A percentile compares a stretch with the other conserved stretches of the same genome.
These are phyloP conservation scores for Nomada fucata DNA, from an alignment of 2,888 invertebrate species.

Conservation along the genomic window DNA sequence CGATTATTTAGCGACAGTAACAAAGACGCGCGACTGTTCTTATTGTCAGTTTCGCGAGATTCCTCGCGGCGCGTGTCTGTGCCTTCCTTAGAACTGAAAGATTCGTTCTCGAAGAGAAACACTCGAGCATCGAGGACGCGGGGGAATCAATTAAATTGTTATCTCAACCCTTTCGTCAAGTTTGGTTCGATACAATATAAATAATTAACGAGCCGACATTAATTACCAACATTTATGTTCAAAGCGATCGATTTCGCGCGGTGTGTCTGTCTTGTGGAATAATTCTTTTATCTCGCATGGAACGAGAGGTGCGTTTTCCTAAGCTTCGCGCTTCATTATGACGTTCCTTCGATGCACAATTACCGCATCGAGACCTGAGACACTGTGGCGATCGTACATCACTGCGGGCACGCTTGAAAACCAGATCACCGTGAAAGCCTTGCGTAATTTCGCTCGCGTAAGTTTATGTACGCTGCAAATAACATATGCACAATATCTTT, in stretches of 20 bases:
- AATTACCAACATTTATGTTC: too few species aligned
- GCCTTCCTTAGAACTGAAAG: conserved; percentile 4
- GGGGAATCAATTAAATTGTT: not conserved
- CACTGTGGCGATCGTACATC: conserved; percentile 24
- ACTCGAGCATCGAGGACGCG: not conserved
- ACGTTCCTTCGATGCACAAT: conserved; percentile 18
- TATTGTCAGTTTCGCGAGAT: conserved; percentile 22
- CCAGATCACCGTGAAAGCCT: not conserved
- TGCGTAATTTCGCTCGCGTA: conserved; percentile 24
- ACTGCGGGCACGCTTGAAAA: not conserved
- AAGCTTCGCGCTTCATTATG: conserved; percentile 33
- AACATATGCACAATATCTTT: not conserved
- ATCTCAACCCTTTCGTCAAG: not conserved
- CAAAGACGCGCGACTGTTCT: conserved; percentile 45
- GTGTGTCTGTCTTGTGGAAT: not conserved
- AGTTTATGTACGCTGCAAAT: conserved; percentile 14
- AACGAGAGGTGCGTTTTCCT: conserved; percentile 1
- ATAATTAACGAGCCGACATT: not conserved
- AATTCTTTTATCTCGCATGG: not conserved
- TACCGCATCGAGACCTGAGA: conserved; percentile 6
- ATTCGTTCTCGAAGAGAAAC: not conserved
- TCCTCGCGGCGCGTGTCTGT: not conserved
- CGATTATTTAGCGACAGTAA: conserved; percentile 42
- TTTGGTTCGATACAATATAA: not conserved
- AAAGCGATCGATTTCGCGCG: not conserved